A percentile compares a stretch with the other conserved stretches of the same genome.
phyloP scores from a whole-genome alignment of 2,113 vertebrate genomes.

The Climacteris rufus region DNA sequence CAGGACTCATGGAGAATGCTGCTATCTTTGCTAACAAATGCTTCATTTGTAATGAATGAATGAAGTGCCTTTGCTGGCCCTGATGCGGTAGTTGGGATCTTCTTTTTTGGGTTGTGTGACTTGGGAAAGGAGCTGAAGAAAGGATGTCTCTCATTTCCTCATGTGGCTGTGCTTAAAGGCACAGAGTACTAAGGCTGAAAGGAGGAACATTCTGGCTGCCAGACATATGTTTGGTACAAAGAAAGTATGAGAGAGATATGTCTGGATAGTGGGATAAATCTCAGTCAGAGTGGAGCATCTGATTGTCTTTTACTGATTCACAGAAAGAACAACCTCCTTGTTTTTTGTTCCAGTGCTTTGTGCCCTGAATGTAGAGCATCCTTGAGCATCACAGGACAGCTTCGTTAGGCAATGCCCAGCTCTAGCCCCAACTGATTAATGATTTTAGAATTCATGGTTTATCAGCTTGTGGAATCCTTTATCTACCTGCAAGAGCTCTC shows the following conservation, averaged over 20 bases:
- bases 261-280: neutral
- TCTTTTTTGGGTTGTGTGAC: neutral
- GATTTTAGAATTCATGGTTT: neutral
- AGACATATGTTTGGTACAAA: neutral
- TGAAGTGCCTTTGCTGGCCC: neutral
- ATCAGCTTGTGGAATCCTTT: neutral
- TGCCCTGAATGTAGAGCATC: neutral
- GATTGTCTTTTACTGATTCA: neutral
- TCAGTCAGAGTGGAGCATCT: neutral
- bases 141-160: neutral
- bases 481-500: neutral
- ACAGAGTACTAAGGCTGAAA: neutral
- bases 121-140: neutral
- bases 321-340: neutral
- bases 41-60: neutral
- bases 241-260: neutral
- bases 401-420: neutral
- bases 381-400: neutral
- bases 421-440: neutral
- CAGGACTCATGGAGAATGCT: neutral
- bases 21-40: too few relatives aligned
- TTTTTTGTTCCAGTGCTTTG: neutral
- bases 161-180: neutral
- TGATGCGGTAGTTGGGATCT: neutral
- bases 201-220: neutral